Base-by-base conservation (phyloP, 2,888 invertebrate species). In the Griposia aprilina region DNA sequence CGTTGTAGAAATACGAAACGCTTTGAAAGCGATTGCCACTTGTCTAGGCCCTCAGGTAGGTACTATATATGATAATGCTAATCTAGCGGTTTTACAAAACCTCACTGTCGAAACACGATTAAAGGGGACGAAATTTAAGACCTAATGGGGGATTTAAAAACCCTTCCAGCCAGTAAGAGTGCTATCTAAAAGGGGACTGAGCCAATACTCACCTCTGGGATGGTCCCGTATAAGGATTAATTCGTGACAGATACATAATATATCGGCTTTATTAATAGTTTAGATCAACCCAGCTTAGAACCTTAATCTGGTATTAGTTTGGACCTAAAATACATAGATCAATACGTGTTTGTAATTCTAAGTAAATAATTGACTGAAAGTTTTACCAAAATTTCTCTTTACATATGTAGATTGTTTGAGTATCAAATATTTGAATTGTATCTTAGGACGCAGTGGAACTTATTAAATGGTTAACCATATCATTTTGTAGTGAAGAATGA, bases 221-320 rank as follows among this genome's bases (percentile, higher is more conserved):
- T 69, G 48, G 52, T 59, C 59, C 23, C 20, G 45, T 59, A 6
- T 59, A 59, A 48, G 52, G 69, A 83, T 80, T 83, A 77, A 59
- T 69, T 69, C 36, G n/a, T 67, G 55, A 67, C 78, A 83, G 66
- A 41, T 57, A 70, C 60, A 84, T 62, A 70, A 71, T 78, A 71
- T 81, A 79, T 71, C 66, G 45, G 48, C 26, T 70, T 50, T 83
- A 81, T 70, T 71, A 63, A 52, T 63, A 82, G 73, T 72, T 82
- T 57, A n/a, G 65, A 63, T 30, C 41, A 62, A 63, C 68, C 69
- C 52, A 41, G 73, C 55, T 69, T 66, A 59, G 41, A 84, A 57
- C n/a, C 50, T 62, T 79, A 84, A 73, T 70, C 69, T 62, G 60
- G 48, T 45, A 74, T 84, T 80, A 68, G 68, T 69, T 78, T 63